Evolutionary conservation across 2,888 invertebrate species (phyloP).

Genomic region (Unio delphinus): DNA sequence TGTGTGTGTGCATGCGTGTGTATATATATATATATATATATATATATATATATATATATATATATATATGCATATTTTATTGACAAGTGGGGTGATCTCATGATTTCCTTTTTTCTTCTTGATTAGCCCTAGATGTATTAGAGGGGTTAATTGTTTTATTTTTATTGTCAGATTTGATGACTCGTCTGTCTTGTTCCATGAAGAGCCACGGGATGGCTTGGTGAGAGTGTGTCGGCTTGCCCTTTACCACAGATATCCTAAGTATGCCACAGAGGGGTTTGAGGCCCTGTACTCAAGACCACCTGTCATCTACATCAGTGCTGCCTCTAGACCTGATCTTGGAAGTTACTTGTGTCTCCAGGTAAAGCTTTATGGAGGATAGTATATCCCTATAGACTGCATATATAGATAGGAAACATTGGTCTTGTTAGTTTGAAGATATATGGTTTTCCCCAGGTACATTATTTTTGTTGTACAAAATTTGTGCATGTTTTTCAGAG

Average conservation of each 20-base stretch:
- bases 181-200: constrained; percentile 88
- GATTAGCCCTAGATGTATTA: neutral
- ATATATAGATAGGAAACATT: too few relatives aligned
- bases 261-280: constrained; percentile 87
- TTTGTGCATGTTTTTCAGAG: too few relatives aligned
- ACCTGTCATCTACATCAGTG: constrained; percentile 78
- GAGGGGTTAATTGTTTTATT: neutral
- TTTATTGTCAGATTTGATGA: constrained; percentile 80
- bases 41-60: too few relatives aligned
- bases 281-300: constrained; percentile 85
- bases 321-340: constrained; percentile 68
- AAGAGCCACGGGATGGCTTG: constrained; percentile 89
- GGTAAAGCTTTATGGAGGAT: constrained; percentile 39
- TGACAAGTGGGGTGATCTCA: neutral
- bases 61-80: too few relatives aligned
- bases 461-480: too few relatives aligned
- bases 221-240: constrained; percentile 86
- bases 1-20: too few relatives aligned
- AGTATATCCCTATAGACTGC: too few relatives aligned
- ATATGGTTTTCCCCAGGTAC: too few relatives aligned
- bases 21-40: too few relatives aligned
- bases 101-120: neutral
- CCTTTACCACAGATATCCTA: constrained; percentile 84
- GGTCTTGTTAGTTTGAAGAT: too few relatives aligned
- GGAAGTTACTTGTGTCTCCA: constrained; percentile 69